Base-by-base conservation (phyloP, 1,140 invertebrate species). In the Heliconius melpomene region DNA sequence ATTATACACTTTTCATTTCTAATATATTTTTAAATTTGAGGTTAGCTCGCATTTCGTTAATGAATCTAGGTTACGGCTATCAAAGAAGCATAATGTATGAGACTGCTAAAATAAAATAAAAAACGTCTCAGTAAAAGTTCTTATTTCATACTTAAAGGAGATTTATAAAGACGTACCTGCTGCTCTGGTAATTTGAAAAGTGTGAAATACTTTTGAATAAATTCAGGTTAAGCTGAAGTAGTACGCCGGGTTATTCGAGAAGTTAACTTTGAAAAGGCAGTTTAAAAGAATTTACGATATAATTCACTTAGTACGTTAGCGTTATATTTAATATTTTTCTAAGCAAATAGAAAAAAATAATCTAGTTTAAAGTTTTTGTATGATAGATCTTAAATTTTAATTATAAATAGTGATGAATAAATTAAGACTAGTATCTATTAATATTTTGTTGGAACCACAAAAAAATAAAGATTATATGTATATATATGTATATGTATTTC, bases 191-290 rank as follows among this genome's bases (percentile, higher is more conserved):
- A 75, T 75, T 79, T 79, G 60, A 75, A 79, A 71, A 66, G 78
- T 46, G 60, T 70, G 73, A 75, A 75, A 16, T 70, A 79, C 78
- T 79, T 75, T 46, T 54, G 36, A 57, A 74, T 71, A 72, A 79
- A 79, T 75, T 75, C 38, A 75, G 78, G 78, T 79, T 79, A 75
- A 70, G 57, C 40, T 77, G 18, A 70, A 75, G 78, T 75, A 79
- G 52, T 75, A 23, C 60, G 26, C 20, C 60, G 60, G 46, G 36
- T 38, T 60, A 54, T 77, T 77, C 29, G 54, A 40, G 50, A 32
- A 60, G 57, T 70, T 40, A 70, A 76, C 26, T 36, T 36, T 60
- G 52, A 60, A 75, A n/a, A 40, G 54, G 29, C 36, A 23, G 20
- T 60, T 66, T 66, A 66, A 29, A 66, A 66, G 26, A 60, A 60